Base-by-base conservation (phyloP, 64 coral and sea anemone genomes). In the Porites lutea region DNA sequence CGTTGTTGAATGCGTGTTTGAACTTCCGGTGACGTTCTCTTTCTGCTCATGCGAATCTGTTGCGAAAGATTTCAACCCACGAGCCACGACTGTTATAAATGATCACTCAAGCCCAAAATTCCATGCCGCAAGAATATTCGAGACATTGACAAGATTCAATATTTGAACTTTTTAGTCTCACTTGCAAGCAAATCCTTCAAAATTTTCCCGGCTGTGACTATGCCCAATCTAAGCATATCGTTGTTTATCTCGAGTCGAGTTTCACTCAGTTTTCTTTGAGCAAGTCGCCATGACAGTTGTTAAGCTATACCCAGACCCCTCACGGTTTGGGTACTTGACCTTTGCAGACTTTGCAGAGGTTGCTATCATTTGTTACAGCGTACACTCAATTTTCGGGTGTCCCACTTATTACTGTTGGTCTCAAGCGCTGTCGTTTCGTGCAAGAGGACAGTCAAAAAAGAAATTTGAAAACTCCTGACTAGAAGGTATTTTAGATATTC, bases 1-100 rank as follows among this genome's bases (percentile, higher is more conserved):
- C 81, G 81, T 49, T 84, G 81, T 52, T 64, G 63, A 20, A 84
- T 84, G 45, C 64, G 64, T 84, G 60, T 63, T 84, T 84, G 81
- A 21, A 84, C 18, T 68, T 84, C 81, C 16, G 81, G 68, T 12
- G 81, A 68, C 45, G 81, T 84, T 16, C 43, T 84, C 46, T 48
- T 84, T 9, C 69, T 67, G 63, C 63, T 84, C 63, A 67, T 84
- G 5, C 59, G 59, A 82, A 76, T 7, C 27, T 37, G 18, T 18
- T 18, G 13, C 62, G 13, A 1, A 3, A 9, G 54, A 12, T 12
- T 12, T 44, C 21, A 37, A 72, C 70, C 73, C 27, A 37, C 27
- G 27, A 37, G 27, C 27, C 27, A 37, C 27, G 27, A 37, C 27
- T 37, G 27, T 37, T 37, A 37, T n/a, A n/a, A n/a, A n/a, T n/a